phyloP scores from a whole-genome alignment of 1,140 invertebrate genomes.

The Brachionus manjavacas region DNA sequence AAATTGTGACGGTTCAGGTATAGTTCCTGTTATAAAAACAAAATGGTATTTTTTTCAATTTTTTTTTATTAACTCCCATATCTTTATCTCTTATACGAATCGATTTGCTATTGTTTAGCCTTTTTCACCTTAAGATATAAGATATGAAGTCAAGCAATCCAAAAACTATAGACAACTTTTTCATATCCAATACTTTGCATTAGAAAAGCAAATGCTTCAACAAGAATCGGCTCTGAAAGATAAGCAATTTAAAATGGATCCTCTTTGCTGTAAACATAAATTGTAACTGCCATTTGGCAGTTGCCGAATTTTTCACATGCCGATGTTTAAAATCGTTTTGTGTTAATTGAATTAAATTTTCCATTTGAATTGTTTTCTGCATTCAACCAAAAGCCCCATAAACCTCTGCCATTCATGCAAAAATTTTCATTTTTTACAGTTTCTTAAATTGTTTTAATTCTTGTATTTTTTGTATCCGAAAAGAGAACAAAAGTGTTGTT shows the following conservation, averaged over 20 bases:
- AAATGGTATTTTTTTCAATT: too few species aligned
- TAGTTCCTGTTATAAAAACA: too few species aligned
- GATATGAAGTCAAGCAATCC: background rate
- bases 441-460: background rate
- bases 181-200: background rate
- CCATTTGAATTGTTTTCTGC: background rate
- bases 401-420: background rate
- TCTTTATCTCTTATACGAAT: background rate
- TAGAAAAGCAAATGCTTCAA: background rate
- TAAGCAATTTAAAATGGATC: background rate
- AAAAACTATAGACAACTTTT: background rate
- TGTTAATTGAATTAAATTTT: background rate
- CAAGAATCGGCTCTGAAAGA: background rate
- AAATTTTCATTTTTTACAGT: constrained; percentile 11
- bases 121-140: constrained; percentile 7
- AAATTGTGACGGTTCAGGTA: too few species aligned
- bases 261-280: background rate
- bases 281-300: background rate
- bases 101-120: background rate
- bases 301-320: too few species aligned
- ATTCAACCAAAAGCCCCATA: constrained; percentile 7
- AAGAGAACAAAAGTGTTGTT: background rate
- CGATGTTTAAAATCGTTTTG: background rate
- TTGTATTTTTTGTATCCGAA: background rate
- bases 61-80: background rate